A percentile compares a stretch with the other conserved stretches of the same genome.
Conservation (phyloP, 2,113 vertebrate species). For the Theropithecus gelada region DNA sequence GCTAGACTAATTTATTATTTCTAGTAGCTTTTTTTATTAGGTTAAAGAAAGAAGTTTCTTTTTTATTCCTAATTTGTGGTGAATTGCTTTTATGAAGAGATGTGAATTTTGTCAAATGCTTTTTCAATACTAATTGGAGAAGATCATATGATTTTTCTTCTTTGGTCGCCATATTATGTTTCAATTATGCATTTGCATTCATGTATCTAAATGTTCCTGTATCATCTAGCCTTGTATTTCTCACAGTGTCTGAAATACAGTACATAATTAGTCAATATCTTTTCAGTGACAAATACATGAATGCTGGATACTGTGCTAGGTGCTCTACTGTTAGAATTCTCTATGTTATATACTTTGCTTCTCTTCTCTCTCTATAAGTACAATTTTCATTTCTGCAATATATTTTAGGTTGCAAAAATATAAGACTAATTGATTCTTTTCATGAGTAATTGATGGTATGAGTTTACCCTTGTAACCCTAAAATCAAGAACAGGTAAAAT, state of each 20-base stretch:
- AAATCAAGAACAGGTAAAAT: not conserved
- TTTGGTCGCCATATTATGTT: not conserved
- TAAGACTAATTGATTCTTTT: not conserved
- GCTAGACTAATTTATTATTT: not conserved
- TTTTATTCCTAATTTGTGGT: not conserved
- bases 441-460: not conserved
- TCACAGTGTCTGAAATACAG: not conserved
- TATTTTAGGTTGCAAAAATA: constrained; percentile 1
- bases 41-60: not conserved
- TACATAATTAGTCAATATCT: not conserved
- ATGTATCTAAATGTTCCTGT: not conserved
- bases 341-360: not conserved
- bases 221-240: not conserved
- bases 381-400: not conserved
- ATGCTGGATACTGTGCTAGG: not conserved
- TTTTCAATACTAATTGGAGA: not conserved
- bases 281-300: not conserved
- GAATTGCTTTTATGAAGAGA: not conserved
- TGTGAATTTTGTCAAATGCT: not conserved
- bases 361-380: not conserved
- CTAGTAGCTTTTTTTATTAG: not conserved
- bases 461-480: not conserved
- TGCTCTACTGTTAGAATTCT: not conserved
- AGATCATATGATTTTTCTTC: not conserved
- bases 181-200: not conserved